A percentile compares a stretch with the other conserved stretches of the same genome.
Conservation (phyloP, 2,797 vertebrate species). For the Fundulus diaphanus region DNA sequence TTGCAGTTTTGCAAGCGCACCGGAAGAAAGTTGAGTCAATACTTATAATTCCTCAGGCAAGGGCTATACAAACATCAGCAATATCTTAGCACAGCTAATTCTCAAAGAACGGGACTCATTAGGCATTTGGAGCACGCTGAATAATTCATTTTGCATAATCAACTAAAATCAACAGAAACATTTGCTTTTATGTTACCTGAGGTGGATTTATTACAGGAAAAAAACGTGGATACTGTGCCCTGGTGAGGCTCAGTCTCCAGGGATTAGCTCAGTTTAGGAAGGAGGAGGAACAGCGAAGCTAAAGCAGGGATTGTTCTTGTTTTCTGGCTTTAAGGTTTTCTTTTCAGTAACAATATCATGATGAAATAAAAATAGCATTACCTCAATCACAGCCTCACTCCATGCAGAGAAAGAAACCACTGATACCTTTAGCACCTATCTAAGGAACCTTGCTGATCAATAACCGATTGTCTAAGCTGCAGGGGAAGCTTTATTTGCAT, state of each 20-base stretch:
- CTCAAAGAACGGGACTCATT: conserved; percentile 48
- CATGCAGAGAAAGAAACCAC: background rate
- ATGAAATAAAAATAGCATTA: background rate
- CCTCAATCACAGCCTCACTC: background rate
- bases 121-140: conserved; percentile 52
- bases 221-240: background rate
- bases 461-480: background rate
- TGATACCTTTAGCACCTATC: background rate
- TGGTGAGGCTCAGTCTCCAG: conserved; percentile 9
- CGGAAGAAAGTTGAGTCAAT: conserved; percentile 32
- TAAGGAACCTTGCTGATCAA: background rate
- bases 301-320: background rate
- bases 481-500: background rate
- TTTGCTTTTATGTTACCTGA: conserved; percentile 47
- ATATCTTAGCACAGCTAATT: conserved; percentile 33
- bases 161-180: conserved; percentile 54
- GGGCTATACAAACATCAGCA: conserved; percentile 55
- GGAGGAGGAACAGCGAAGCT: background rate
- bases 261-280: background rate
- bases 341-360: background rate
- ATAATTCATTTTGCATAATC: conserved; percentile 65
- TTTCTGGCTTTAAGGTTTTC: background rate
- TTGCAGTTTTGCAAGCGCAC: conserved; percentile 35
- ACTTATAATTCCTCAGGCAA: conserved; percentile 34
- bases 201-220: conserved; percentile 12